phyloP scores from a whole-genome alignment of 2,888 invertebrate genomes.

The Eupeodes latifasciatus region DNA sequence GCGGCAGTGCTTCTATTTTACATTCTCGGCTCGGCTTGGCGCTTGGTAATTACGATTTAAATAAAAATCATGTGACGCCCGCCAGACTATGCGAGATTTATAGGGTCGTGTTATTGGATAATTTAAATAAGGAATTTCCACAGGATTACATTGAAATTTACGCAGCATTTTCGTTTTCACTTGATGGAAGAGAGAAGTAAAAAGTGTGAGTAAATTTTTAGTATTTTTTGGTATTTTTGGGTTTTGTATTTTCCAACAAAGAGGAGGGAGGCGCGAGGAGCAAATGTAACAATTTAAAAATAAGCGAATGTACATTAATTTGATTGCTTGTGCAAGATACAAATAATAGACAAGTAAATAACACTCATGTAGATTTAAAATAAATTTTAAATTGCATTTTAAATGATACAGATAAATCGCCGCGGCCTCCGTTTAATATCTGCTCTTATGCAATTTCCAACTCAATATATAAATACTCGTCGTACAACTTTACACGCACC shows the following conservation, averaged over 20 bases:
- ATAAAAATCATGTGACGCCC: slow-evolving; percentile 76
- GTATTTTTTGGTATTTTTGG: slow-evolving; percentile 11
- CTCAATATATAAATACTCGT: neutral
- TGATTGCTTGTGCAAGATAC: slow-evolving; percentile 63
- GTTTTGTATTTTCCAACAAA: neutral
- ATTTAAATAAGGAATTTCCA: slow-evolving; percentile 76
- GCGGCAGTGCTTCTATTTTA: slow-evolving; percentile 54
- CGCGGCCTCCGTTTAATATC: too few species aligned
- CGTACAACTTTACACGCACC: too few species aligned
- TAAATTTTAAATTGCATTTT: slow-evolving; percentile 67
- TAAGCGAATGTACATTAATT: slow-evolving; percentile 68
- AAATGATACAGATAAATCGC: slow-evolving; percentile 64
- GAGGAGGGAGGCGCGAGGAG: neutral
- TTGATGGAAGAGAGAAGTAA: slow-evolving; percentile 33
- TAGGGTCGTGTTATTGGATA: slow-evolving; percentile 76
- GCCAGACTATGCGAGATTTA: slow-evolving; percentile 75
- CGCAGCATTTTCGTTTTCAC: slow-evolving; percentile 70
- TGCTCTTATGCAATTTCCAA: slow-evolving; percentile 25
- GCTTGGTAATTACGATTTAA: slow-evolving; percentile 75
- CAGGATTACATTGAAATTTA: slow-evolving; percentile 75
- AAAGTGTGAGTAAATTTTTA: neutral
- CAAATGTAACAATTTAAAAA: slow-evolving; percentile 60
- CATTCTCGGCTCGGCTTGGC: slow-evolving; percentile 23
- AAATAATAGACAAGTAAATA: slow-evolving; percentile 56
- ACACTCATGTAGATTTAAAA: slow-evolving; percentile 59